phyloP scores from a whole-genome alignment of 2,888 invertebrate genomes.

The Leistus spinibarbis region DNA sequence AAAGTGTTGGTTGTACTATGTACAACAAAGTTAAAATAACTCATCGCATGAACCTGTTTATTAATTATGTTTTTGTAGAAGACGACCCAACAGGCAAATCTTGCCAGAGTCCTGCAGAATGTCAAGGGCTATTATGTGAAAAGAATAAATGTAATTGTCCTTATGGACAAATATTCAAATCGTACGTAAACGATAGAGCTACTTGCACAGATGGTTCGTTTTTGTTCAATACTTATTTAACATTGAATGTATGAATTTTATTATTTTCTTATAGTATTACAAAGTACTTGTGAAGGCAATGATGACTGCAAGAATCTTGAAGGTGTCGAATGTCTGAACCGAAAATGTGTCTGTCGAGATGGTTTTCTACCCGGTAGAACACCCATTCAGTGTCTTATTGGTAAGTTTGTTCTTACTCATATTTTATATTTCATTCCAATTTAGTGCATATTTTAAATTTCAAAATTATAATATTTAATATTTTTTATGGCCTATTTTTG shows the following conservation, averaged over 20 bases:
- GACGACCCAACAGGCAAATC: not conserved
- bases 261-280: constrained; percentile 15
- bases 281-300: not conserved
- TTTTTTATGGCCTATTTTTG: no score
- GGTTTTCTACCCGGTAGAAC: not conserved
- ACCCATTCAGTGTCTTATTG: not conserved
- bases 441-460: no score
- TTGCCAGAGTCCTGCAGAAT: not conserved
- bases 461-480: no score
- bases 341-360: constrained; percentile 13
- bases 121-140: constrained; percentile 17
- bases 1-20: not conserved
- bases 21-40: not conserved
- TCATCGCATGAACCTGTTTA: not conserved
- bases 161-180: not conserved
- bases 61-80: not conserved
- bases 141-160: constrained; percentile 18
- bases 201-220: not conserved
- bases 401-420: not conserved
- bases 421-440: no score
- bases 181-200: not conserved
- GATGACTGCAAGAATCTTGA: constrained; percentile 16
- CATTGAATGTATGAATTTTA: not conserved
- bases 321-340: constrained; percentile 14
- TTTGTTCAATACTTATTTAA: not conserved